Conservation (phyloP, 2,113 vertebrate species). For the Camelus dromedarius region DNA sequence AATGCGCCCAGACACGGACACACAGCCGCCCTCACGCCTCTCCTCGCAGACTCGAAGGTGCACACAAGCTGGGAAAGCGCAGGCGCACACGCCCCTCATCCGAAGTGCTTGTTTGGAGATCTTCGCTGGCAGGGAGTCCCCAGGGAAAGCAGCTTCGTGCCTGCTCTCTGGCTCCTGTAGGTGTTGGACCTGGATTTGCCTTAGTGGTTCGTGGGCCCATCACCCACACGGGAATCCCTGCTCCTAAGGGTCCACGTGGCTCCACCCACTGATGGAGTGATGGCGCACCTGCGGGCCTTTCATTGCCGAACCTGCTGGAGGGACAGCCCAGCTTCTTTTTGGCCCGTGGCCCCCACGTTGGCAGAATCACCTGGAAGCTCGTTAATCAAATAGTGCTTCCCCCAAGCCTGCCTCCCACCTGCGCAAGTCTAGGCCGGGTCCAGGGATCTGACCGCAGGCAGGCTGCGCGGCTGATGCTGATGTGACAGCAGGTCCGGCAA, state of each 20-base stretch:
- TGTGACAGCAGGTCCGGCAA: neutral
- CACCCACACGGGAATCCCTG: neutral
- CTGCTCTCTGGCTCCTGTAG: neutral
- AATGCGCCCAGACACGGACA: neutral
- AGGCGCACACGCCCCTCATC: accelerated
- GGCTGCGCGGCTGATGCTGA: neutral
- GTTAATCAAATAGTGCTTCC: no score
- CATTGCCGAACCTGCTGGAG: neutral
- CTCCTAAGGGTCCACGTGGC: accelerated
- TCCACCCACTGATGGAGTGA: accelerated
- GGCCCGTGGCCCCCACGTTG: neutral
- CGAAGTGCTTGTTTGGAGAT: neutral
- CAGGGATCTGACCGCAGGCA: neutral
- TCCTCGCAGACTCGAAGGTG: neutral
- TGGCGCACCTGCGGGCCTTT: accelerated
- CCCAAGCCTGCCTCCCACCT: neutral
- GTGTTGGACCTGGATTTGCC: accelerated
- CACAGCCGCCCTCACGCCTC: neutral
- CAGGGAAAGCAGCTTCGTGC: neutral
- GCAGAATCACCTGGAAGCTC: neutral
- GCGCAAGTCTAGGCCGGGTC: accelerated
- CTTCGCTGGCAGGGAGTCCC: neutral
- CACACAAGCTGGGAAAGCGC: accelerated
- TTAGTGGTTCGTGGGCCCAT: neutral
- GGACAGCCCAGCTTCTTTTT: neutral